These are phyloP conservation scores for Zaprionus gabonicus DNA, from an alignment of 1,140 invertebrate genomes.

Conservation along the genomic window DNA sequence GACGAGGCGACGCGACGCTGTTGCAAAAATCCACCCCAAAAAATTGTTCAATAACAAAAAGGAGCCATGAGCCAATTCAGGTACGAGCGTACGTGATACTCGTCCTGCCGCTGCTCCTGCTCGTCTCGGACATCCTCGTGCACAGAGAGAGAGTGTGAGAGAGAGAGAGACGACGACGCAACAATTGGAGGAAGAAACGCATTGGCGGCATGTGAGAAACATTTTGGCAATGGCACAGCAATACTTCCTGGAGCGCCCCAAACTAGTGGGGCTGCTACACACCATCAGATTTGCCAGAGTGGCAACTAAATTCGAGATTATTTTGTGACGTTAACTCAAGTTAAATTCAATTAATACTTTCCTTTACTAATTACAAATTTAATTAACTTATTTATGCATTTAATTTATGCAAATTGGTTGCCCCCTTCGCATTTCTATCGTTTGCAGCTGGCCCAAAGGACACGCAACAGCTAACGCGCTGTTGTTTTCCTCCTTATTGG, in stretches of 20 bases:
- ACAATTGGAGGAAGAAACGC: constrained; percentile 63
- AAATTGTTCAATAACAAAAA: constrained; percentile 70
- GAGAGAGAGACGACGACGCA: constrained; percentile 67
- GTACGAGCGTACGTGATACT: constrained; percentile 32
- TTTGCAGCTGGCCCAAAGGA: constrained; percentile 49
- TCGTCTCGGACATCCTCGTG: not conserved
- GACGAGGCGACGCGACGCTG: constrained; percentile 36
- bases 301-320: not conserved
- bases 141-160: constrained; percentile 14
- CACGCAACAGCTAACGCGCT: constrained; percentile 69
- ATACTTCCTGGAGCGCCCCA: constrained; percentile 69
- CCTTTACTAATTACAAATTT: not conserved
- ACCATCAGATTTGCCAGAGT: constrained; percentile 19
- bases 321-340: not conserved
- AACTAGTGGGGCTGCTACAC: constrained; percentile 2
- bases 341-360: not conserved
- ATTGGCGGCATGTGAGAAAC: constrained; percentile 39
- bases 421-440: not conserved
- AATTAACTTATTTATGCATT: constrained; percentile 2
- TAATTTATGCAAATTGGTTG: not conserved
- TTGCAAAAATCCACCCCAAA: constrained; percentile 76
- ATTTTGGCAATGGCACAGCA: constrained; percentile 47
- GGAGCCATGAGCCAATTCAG: constrained; percentile 78
- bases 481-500: constrained; percentile 42
- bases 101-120: not conserved